Evolutionary conservation across 35 echinoderm and acorn worm species (phyloP), one percentile per base, ranked within the genome.

Genomic region (Patiria miniata): DNA sequence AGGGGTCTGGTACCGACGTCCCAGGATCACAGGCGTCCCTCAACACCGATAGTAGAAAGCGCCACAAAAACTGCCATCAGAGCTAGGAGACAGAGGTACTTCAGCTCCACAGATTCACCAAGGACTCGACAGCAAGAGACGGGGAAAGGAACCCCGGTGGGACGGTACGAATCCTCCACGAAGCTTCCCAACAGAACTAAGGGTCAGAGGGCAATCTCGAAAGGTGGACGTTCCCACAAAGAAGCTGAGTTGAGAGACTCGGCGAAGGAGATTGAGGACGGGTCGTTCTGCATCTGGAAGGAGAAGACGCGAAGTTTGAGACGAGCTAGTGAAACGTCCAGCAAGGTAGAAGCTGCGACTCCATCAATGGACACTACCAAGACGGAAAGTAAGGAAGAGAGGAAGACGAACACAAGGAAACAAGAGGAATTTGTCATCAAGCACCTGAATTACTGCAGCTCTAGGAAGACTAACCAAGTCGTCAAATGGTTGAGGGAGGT

Each of bases 381-480:
- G 30, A 23, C n/a, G 7, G 26, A 26, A 73, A 73, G 2, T 73
- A 73, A 73, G 65, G 26, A 73, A 23, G 26, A 26, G 26, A 15
- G 34, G 18, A 18, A 30, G 65, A 73, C 14, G 34, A 73, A 26
- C 26, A 28, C 57, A 17, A 18, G 65, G 34, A 47, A 47, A 47
- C 42, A 47, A n/a, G 57, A 60, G 18, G 65, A 73, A 23, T 32
- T 34, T 73, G 65, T 73, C 65, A 73, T 73, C 22, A 73, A 34
- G 29, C 65, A 73, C 8, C 34, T 73, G 29, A 73, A 73, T 34
- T 73, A 73, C 65, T 73, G 65, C 65, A 73, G 65, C 65, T 73
- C 65, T 12, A 73, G 65, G 26, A 73, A 73, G 65, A 73, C 65
- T 30, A 22, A 73, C 2, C 65, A 73, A 73, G 65, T 73, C 34